These are phyloP conservation scores for Agrotis exclamationis DNA, from an alignment of 2,888 invertebrate genomes.

Conservation along the genomic window DNA sequence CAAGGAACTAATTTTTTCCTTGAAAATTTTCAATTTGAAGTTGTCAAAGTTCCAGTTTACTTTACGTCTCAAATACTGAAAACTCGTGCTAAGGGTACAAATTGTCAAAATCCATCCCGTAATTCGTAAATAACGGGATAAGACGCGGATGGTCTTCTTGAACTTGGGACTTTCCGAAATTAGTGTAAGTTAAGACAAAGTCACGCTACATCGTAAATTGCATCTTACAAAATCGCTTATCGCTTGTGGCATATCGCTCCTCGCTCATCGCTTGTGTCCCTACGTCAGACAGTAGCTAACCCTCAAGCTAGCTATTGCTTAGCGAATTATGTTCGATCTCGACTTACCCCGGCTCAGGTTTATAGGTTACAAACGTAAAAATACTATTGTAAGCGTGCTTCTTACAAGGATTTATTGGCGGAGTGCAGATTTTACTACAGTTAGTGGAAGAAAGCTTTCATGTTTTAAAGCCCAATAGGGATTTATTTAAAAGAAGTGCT, in stretches of 20 bases:
- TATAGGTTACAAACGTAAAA: slow-evolving; percentile 72
- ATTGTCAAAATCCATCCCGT: too few relatives aligned
- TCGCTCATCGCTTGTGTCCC: slow-evolving; percentile 50
- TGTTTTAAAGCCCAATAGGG: background rate
- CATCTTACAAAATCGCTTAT: slow-evolving; percentile 25
- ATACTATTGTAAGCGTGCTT: slow-evolving; percentile 32
- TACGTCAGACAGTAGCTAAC: slow-evolving; percentile 80
- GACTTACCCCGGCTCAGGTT: slow-evolving; percentile 72
- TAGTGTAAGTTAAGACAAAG: background rate
- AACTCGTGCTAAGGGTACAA: too few relatives aligned
- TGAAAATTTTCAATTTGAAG: too few relatives aligned
- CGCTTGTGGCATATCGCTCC: slow-evolving; percentile 51
- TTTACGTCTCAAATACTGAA: too few relatives aligned
- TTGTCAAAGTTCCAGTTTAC: too few relatives aligned
- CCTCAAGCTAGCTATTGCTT: slow-evolving; percentile 81
- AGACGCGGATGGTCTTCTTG: too few relatives aligned
- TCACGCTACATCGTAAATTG: background rate
- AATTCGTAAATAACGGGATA: too few relatives aligned
- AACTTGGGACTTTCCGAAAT: too few relatives aligned
- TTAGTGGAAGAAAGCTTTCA: background rate
- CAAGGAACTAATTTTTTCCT: too few relatives aligned
- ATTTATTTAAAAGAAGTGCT: too few relatives aligned
- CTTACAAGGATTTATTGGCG: slow-evolving; percentile 15
- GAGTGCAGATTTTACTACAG: background rate
- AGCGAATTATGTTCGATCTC: slow-evolving; percentile 81